Base-by-base conservation (phyloP, 1,140 invertebrate genomes). In the Brachionus sp. region DNA sequence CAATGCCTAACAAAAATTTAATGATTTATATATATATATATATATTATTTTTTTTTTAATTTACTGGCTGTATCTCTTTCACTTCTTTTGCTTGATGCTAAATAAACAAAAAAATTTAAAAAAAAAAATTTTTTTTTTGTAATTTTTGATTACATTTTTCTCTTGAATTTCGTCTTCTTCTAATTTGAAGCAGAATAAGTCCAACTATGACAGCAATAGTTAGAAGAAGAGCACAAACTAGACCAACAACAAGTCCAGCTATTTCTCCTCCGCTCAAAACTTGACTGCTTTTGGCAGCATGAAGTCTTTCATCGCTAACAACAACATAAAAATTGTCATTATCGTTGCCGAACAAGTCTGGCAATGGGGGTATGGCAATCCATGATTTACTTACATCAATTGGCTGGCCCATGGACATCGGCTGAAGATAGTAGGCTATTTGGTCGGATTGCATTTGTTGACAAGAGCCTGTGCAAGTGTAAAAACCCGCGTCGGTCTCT, bases 171-270 rank as follows among this genome's bases (percentile, higher is more conserved):
- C 23, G 9, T 29, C 12, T 57, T 23, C 62, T 50, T 39, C 50
- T 57, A n/a, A 33, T 62, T 33, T 57, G 37, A n/a, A 62, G 19
- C 12, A 80, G 12, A 62, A 80, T 80, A 9, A 80, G 33, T 10
- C 33, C 33, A 5, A 66, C 50, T 7, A 80, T 66, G 13, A 80
- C 33, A 23, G 77, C 77, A 12, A 62, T 44, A 16, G 77, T 80
- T 7, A 80, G 16, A 16, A 80, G 29, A 19, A 80, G 57, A 12
- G 35, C 77, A 13, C 10, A 57, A 6, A 62, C 33, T 13, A 80
- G 35, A 44, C 77, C 77, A n/a, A 80, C 57, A n/a, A 80, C 77
- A 66, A 80, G 77, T 29, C 77, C 77, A 19, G 77, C 77, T n/a
- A 80, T 80, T 23, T 80, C 77, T 50, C 46, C 77, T 23, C 39